Base-by-base conservation (phyloP, 2,888 invertebrate genomes). In the Habrosyne pyritoides region DNA sequence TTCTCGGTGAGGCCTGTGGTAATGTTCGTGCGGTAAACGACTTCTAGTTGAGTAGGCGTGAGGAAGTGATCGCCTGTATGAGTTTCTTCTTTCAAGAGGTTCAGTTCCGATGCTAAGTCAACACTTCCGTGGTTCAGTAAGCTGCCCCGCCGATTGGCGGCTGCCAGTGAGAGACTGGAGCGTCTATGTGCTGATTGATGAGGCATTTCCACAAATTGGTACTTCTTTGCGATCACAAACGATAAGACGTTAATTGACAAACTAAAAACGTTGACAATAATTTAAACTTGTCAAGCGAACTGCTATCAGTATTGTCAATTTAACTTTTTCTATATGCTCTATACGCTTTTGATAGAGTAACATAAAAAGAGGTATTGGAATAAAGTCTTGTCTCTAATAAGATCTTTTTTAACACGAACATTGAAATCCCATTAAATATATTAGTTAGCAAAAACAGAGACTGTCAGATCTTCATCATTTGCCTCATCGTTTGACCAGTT, bases 1-100 rank as follows among this genome's bases (percentile, higher is more conserved):
- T 74, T 81, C 10, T 91, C 81, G 0, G 93, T 91, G 52, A 95
- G 84, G 10, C 96, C 96, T 60, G 83, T 81, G 30, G 72, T 71
- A 10, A 92, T 55, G 69, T 89, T 86, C 0, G 94, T 94, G 28
- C 87, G 77, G 66, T 91, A 92, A 3, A 93, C 80, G 7, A 76
- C 76, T 63, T 89, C 89, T 2, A 93, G 77, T 62, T 93, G 93
- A 1, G 71, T 69, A 1, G 87, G 85, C 0, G 88, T 81, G 4
- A 93, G 82, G 60, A 91, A 93, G 61, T 93, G 93, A 59, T 89
- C 91, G 0, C 90, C 92, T 0, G 85, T 89, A 64, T 82, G 79
- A 0, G 79, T 75, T 61, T 93, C 92, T 60, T 91, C 87, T 51
- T 83, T 88, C 1, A 91, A 74, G 1, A 86, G 54, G 26, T 76